Base-by-base conservation (phyloP, 2,113 vertebrate genomes). In the Callospermophilus lateralis region DNA sequence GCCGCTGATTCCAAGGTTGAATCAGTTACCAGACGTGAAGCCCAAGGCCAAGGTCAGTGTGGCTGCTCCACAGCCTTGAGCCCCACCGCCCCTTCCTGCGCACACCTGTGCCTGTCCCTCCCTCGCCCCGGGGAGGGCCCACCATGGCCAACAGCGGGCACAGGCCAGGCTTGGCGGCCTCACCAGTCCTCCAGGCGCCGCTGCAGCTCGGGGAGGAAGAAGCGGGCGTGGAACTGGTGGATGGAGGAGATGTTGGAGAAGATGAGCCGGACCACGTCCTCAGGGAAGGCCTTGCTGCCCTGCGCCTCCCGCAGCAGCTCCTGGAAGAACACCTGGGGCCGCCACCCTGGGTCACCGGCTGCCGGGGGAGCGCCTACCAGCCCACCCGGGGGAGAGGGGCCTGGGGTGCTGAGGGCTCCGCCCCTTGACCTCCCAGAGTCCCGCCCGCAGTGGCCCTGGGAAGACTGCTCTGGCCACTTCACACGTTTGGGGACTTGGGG, bases 201-300 rank as follows among this genome's bases (percentile, higher is more conserved):
- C 96, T 98, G 99, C 96, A 99, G 98, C 97, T 99, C 99, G 0
- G 99, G 99, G 39, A 99, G 98, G 93, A 99, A 98, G 97, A 99
- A 99, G 93, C 98, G 96, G 0, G 99, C 97, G 0, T 99, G 99
- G 97, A 99, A 99, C 96, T 99, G 98, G 98, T 99, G 99, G 97
- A 99, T 99, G 86, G 99, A 99, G 72, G 99, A 99, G 97, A 99
- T 99, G 97, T 99, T 99, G 94, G 99, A 99, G 98, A 99, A 99
- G 94, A 99, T 99, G 89, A 99, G 99, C 95, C 98, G 99, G 45
- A 99, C 98, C 86, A 99, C 98, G 0, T 99, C 99, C 34, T 99
- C 98, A 0, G 99, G 99, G 97, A 99, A 99, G 0, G 97, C 98
- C 95, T 99, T 99, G 37, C 98, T 97, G 8, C 96, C 96, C 19